Conservation (phyloP, 53 echinoderm and acorn worm genomes). For the Glandiceps talaboti region DNA sequence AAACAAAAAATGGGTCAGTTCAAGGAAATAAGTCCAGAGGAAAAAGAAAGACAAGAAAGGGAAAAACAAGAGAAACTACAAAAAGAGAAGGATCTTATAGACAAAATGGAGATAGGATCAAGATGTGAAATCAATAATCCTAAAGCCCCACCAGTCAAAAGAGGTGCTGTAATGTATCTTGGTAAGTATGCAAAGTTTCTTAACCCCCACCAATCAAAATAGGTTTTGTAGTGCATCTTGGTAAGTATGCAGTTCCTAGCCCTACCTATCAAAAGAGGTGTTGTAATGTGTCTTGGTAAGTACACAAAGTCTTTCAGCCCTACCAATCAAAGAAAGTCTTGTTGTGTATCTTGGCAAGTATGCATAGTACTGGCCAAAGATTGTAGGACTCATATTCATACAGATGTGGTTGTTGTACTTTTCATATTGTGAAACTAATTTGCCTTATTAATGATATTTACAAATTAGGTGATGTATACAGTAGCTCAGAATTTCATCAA, state of each 20-base stretch:
- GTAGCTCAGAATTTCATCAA: no score
- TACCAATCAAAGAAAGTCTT: no score
- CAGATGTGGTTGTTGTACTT: no score
- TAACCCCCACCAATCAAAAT: constrained; percentile 68
- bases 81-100: constrained; percentile 45
- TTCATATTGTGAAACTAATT: no score
- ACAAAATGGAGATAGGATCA: constrained; percentile 42
- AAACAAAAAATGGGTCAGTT: constrained; percentile 81
- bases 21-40: constrained; percentile 62
- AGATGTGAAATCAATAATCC: constrained; percentile 81
- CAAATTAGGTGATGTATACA: no score
- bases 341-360: no score
- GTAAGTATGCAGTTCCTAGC: constrained; percentile 44
- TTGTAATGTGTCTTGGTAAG: constrained; percentile 89
- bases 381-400: no score
- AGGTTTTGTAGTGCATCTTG: constrained; percentile 82
- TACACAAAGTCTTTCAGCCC: no score
- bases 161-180: constrained; percentile 86
- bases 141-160: constrained; percentile 61
- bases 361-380: no score
- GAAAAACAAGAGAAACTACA: constrained; percentile 44
- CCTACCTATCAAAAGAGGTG: constrained; percentile 80
- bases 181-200: constrained; percentile 55
- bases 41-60: constrained; percentile 39
- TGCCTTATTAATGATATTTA: no score